Evolutionary conservation across 1,140 invertebrate genomes (phyloP), one percentile per base, ranked within the genome.

Genomic region (Drosophila pallidifrons): DNA sequence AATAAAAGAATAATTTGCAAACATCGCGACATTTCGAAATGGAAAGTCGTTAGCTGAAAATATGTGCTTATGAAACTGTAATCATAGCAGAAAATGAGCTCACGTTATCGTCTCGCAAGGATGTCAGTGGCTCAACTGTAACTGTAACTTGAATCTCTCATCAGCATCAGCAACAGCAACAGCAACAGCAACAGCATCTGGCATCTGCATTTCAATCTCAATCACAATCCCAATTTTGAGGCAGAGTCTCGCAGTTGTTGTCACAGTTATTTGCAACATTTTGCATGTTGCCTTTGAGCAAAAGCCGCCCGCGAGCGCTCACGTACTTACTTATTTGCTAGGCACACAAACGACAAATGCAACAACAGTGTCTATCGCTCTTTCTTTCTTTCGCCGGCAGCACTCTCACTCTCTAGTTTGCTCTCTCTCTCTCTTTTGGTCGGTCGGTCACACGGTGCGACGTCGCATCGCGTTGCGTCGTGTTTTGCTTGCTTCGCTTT

Each of bases 211-310:
- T 28, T 13, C 13, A 41, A 52, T 15, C 35, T 30, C 51, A n/a
- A 32, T 58, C 45, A 8, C 13, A 41, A 52, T 28, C 35, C 32
- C 51, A n/a, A 43, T 51, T 46, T 30, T 10, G 41, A 49, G 20
- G 15, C 38, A 5, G 16, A 65, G 45, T 65, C 32, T 38, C 30
- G 35, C 15, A 13, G 55, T 35, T 47, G 61, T 75, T 82, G 80
- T 82, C 76, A 73, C 76, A 82, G 76, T 69, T 86, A 79, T 87
- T 87, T 88, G 83, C 83, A 79, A 88, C 77, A 87, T 89, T 89
- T 87, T 83, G 83, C 83, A 89, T 87, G 83, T 77, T 69, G 77
- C 83, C 82, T 87, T 87, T 88, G 83, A 87, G 85, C 79, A 41
- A 52, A 79, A 71, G 85, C 83, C 83, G 83, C 77, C 74, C 63